Percentiles rank a stretch among this genome's conserved stretches.
Conservation (phyloP, 2,113 vertebrate species). For the Corvus hawaiiensis region DNA sequence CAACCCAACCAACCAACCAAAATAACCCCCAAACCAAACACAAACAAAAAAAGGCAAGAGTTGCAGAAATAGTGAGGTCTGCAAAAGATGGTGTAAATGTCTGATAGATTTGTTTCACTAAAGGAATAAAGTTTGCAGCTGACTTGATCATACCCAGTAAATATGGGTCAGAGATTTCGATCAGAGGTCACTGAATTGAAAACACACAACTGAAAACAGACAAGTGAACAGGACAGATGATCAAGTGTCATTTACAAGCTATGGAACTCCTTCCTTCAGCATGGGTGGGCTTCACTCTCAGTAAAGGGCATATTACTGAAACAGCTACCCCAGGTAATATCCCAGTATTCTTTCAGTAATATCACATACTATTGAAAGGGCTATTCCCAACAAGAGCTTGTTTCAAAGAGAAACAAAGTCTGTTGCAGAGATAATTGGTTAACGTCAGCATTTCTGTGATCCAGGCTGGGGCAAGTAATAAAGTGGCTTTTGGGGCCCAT, state of each 20-base stretch:
- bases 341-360: not conserved
- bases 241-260: not conserved
- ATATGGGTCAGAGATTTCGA: not conserved
- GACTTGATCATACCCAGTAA: not conserved
- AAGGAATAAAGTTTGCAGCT: not conserved
- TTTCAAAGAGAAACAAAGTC: not conserved
- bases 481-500: accelerated
- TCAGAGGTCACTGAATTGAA: not conserved
- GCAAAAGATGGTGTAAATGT: not conserved
- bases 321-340: not conserved
- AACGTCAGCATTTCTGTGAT: not conserved
- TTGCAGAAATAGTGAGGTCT: not conserved
- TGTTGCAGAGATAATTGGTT: not conserved
- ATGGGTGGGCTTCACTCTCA: not conserved
- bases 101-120: not conserved
- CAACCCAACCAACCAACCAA: not conserved
- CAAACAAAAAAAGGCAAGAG: not conserved
- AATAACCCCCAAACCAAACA: not conserved
- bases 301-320: not conserved
- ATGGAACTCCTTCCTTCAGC: not conserved
- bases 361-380: too few relatives aligned
- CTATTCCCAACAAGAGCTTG: not conserved
- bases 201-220: not conserved
- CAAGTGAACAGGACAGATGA: not conserved
- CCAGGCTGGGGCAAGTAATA: not conserved